These are phyloP conservation scores for Pogonophryne albipinna DNA, from an alignment of 2,797 vertebrate genomes.

Conservation along the genomic window DNA sequence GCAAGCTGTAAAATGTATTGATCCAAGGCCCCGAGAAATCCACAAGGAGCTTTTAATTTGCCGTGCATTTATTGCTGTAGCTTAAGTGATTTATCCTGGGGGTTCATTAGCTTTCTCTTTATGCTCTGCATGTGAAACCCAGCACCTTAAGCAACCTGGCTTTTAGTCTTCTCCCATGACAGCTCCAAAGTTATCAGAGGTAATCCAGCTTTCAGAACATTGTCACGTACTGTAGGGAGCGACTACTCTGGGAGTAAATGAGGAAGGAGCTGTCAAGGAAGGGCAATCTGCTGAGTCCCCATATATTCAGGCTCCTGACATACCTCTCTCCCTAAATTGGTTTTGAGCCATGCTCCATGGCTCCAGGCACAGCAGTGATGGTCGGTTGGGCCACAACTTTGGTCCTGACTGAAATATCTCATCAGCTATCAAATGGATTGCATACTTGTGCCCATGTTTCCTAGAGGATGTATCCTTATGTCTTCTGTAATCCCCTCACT, in stretches of 20 bases:
- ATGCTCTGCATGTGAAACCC: conserved; percentile 56
- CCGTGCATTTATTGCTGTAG: conserved; percentile 73
- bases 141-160: conserved; percentile 62
- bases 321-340: conserved; percentile 5
- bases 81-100: conserved; percentile 74
- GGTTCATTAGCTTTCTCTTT: conserved; percentile 73
- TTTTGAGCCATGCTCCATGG: not conserved
- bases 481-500: not conserved
- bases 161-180: conserved; percentile 60
- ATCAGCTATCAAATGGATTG: not conserved
- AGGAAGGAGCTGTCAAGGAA: conserved; percentile 16
- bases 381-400: not conserved
- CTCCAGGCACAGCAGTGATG: not conserved
- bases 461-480: not conserved
- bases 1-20: conserved; percentile 72
- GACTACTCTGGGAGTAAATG: conserved; percentile 9
- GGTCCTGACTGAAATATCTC: conserved; percentile 13
- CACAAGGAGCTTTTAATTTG: conserved; percentile 77
- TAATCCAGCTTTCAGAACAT: conserved; percentile 65
- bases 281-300: conserved; percentile 2
- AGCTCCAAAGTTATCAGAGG: conserved; percentile 50
- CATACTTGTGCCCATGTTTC: not conserved
- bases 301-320: conserved; percentile 8
- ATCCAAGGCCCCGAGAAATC: conserved; percentile 55
- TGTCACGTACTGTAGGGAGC: conserved; percentile 37